Evolutionary conservation across 2,797 vertebrate species (phyloP).

Genomic region (Ctenosaura bakeri): DNA sequence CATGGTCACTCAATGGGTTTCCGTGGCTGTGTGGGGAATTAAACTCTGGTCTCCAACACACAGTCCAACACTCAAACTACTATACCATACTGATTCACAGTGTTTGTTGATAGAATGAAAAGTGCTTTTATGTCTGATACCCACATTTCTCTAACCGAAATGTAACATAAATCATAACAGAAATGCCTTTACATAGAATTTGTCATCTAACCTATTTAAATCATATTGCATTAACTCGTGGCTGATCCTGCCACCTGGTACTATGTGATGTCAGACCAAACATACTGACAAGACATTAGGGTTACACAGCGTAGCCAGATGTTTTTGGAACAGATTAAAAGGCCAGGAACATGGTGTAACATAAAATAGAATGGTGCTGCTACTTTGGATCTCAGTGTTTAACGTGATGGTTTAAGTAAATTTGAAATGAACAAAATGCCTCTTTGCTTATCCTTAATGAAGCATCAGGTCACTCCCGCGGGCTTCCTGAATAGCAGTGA

Average conservation of each 20-base stretch:
- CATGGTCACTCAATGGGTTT: too few relatives aligned
- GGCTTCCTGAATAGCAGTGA: neutral
- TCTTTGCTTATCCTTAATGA: constrained; percentile 31
- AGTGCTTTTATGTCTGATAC: constrained; percentile 2
- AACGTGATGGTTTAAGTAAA: constrained; percentile 4
- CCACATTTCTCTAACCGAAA: neutral
- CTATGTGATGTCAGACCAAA: constrained; percentile 34
- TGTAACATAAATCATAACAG: neutral
- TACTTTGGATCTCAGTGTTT: constrained; percentile 13
- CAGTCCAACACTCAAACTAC: too few relatives aligned
- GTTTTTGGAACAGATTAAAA: constrained; percentile 26
- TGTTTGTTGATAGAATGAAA: neutral
- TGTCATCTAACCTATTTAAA: constrained; percentile 20
- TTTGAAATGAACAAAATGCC: constrained; percentile 28
- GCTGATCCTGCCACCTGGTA: constrained; percentile 18
- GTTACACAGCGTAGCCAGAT: constrained; percentile 26
- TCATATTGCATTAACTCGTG: constrained; percentile 39
- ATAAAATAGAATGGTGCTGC: neutral
- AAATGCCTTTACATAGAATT: constrained; percentile 26
- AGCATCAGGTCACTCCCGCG: neutral
- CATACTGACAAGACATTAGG: constrained; percentile 16
- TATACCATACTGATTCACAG: too few relatives aligned
- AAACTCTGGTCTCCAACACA: too few relatives aligned
- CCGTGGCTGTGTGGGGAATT: too few relatives aligned
- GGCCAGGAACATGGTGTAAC: constrained; percentile 21